Percentiles rank a stretch among this genome's conserved stretches.
These are phyloP conservation scores for Perdix hodgsoniae DNA, from an alignment of 2,797 vertebrate species.

Conservation along the genomic window DNA sequence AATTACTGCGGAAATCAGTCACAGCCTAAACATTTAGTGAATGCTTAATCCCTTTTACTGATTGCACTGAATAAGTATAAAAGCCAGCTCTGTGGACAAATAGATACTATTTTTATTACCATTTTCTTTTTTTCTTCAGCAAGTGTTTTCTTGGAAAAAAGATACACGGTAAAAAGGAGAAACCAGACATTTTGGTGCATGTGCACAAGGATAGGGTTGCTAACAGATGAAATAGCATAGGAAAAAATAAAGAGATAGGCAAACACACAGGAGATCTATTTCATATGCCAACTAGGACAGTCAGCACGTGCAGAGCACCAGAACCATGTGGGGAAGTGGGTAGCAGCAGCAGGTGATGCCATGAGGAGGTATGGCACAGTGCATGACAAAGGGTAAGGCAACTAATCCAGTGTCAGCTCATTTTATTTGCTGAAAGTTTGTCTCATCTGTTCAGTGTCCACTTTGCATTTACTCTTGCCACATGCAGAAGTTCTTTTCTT, in stretches of 20 bases:
- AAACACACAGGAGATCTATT: slow-evolving; percentile 21
- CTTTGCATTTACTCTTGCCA: slow-evolving; percentile 20
- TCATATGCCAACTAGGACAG: slow-evolving; percentile 14
- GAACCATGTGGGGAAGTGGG: background rate
- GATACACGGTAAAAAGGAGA: slow-evolving; percentile 40
- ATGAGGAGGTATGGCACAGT: background rate
- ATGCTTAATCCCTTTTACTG: slow-evolving; percentile 43
- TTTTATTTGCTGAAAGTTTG: slow-evolving; percentile 10
- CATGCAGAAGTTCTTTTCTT: slow-evolving; percentile 36
- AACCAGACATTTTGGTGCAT: slow-evolving; percentile 17
- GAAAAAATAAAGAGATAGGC: slow-evolving; percentile 50
- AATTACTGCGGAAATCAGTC: slow-evolving; percentile 60
- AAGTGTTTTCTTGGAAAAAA: slow-evolving; percentile 49
- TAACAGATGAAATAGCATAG: slow-evolving; percentile 53
- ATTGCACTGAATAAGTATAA: slow-evolving; percentile 28
- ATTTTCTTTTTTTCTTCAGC: background rate
- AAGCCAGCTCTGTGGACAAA: slow-evolving; percentile 35
- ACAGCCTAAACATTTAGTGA: slow-evolving; percentile 50
- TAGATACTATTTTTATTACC: slow-evolving; percentile 11
- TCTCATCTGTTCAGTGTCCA: background rate
- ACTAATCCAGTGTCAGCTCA: slow-evolving; percentile 55
- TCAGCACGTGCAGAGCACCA: background rate
- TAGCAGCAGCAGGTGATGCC: slow-evolving; percentile 17
- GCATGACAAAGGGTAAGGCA: background rate
- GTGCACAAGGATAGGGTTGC: background rate